Conservation (phyloP, 2,888 invertebrate species). For the Vesta saturnalis region DNA sequence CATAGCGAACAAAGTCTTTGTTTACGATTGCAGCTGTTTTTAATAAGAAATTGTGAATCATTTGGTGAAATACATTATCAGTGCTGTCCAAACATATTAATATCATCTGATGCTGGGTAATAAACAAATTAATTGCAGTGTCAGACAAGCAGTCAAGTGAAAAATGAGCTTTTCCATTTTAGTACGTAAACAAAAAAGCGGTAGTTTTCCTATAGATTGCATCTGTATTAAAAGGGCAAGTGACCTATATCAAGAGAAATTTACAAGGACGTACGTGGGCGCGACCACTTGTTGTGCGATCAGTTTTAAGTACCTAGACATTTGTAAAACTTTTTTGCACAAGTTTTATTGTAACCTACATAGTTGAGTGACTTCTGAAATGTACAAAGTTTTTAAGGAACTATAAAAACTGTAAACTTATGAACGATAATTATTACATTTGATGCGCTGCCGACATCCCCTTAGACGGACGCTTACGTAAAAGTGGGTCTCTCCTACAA, state of each 20-base stretch:
- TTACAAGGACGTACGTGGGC: conserved; percentile 46
- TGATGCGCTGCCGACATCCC: conserved; percentile 51
- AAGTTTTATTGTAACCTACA: background rate
- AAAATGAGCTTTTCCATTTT: background rate
- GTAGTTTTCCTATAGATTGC: conserved; percentile 2
- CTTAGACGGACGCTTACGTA: conserved; percentile 57
- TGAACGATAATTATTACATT: background rate
- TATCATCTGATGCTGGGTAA: too few species aligned
- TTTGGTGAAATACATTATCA: too few species aligned
- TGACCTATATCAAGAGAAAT: conserved; percentile 39
- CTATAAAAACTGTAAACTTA: background rate
- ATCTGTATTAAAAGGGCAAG: conserved; percentile 31
- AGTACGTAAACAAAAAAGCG: background rate
- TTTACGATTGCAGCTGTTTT: too few species aligned
- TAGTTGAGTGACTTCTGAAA: background rate
- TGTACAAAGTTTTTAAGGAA: background rate
- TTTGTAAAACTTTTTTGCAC: background rate
- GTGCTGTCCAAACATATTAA: too few species aligned
- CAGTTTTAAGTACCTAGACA: conserved; percentile 1
- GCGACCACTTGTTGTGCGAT: conserved; percentile 50
- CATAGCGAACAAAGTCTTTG: too few species aligned
- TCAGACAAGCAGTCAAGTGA: background rate
- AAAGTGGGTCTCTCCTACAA: conserved; percentile 56
- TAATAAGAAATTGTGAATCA: too few species aligned
- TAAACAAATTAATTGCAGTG: background rate